Evolutionary conservation across 37 sponge, comb jelly and placozoan genomes (phyloP), one percentile per base, ranked within the genome.

Genomic region (Diacarnus erythraeanus): DNA sequence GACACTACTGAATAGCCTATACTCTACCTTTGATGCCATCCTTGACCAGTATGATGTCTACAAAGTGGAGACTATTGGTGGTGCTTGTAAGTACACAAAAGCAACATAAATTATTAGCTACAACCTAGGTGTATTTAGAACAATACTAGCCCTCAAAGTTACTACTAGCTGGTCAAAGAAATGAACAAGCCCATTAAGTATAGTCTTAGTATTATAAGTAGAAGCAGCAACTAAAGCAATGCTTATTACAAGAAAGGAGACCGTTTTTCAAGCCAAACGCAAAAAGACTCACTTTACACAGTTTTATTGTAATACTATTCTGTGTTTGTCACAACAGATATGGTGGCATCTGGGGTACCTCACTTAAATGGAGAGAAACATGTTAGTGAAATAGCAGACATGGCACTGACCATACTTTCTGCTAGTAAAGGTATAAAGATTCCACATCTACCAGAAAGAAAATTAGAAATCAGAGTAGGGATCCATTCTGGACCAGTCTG

Each of bases 11-110:
- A 95, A 95, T 67, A 84, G 92, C 1, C 89, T 95, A 34, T 95
- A 95, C 82, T 77, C 96, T 23, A 77, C 39, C 20, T 95, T 92
- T 86, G 96, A 95, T 78, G 75, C 76, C 65, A 92, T 95, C 43
- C 75, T 92, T 38, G 96, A 95, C 68, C 86, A 68, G 26, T 90
- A 86, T 79, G 93, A 95, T 76, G 92, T 89, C 38, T 95, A 95
- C 74, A 95, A 95, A 83, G 96, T 95, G 47, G 96, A 95, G 69
- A 95, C 96, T 20, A 95, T 95, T 38, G 96, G 96, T 33, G 96
- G 92, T 83, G 90, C 96, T 15, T 95, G 96, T 95, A 68, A 81
- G 92, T 83, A 25, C n/a, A n/a, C n/a, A n/a, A n/a, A n/a, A n/a
- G n/a, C n/a, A n/a, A n/a, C n/a, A n/a, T n/a, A n/a, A 20, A n/a